These are phyloP conservation scores for Agrochola litura DNA, from an alignment of 2,888 invertebrate genomes.

Conservation along the genomic window DNA sequence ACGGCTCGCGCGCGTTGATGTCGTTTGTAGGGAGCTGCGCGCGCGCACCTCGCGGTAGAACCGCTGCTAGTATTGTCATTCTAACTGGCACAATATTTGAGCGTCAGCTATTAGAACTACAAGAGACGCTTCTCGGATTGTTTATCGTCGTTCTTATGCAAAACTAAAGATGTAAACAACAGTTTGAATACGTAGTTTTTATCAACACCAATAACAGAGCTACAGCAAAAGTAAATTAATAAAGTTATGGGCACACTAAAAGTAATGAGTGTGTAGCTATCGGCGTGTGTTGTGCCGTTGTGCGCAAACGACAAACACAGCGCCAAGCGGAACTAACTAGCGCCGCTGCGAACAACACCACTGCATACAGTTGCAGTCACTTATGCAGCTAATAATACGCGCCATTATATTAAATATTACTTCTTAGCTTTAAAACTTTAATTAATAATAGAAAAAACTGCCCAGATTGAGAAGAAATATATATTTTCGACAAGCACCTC, in stretches of 20 bases:
- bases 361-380: background rate
- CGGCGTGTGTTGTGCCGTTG: background rate
- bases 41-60: conserved; percentile 26
- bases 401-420: background rate
- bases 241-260: background rate
- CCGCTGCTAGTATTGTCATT: background rate
- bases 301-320: background rate
- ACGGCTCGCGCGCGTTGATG: conserved; percentile 65
- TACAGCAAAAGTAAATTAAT: background rate
- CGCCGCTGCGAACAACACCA: background rate
- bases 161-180: background rate
- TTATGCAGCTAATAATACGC: background rate
- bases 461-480: background rate
- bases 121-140: background rate
- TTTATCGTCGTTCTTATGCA: too few relatives aligned
- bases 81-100: background rate
- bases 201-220: background rate
- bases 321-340: conserved; percentile 16
- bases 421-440: background rate
- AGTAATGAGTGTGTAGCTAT: background rate
- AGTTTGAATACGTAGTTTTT: background rate
- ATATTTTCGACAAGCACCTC: background rate
- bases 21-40: conserved; percentile 56
- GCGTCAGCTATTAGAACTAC: background rate
- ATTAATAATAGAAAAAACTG: background rate